Percentiles rank a stretch among this genome's conserved stretches.
phyloP scores from a whole-genome alignment of 2,113 vertebrate species.

The Nycticryphes semicollaris region DNA sequence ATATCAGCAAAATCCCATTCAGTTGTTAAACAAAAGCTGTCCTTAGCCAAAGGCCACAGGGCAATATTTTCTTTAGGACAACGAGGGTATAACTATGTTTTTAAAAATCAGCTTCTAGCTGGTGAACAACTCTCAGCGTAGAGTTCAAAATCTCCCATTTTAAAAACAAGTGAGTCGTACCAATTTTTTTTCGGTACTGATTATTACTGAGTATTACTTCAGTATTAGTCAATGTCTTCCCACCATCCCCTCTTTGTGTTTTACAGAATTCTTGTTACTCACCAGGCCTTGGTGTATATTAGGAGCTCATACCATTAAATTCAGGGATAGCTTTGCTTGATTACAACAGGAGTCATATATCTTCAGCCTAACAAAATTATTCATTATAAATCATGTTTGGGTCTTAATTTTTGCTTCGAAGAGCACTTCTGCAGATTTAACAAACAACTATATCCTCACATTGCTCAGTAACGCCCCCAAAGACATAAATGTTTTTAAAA shows the following conservation, averaged over 20 bases:
- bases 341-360: constrained; percentile 3
- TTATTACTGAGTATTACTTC: not conserved
- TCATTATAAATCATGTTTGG: not conserved
- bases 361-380: not conserved
- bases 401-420: not conserved
- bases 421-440: not conserved
- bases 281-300: not conserved
- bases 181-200: not conserved
- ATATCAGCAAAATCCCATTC: not conserved
- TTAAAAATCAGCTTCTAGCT: not conserved
- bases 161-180: not conserved
- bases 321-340: not conserved
- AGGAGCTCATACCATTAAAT: not conserved
- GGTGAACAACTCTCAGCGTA: not conserved
- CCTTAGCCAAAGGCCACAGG: not conserved
- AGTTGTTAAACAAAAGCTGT: not conserved
- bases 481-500: not conserved
- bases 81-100: not conserved
- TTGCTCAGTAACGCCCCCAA: not conserved
- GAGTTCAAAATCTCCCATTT: not conserved
- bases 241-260: not conserved
- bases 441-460: not conserved
- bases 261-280: not conserved
- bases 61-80: not conserved
- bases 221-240: not conserved